Percentiles rank a stretch among this genome's conserved stretches.
These are phyloP conservation scores for Crotalus horridus DNA, from an alignment of 2,113 vertebrate species.

Conservation along the genomic window DNA sequence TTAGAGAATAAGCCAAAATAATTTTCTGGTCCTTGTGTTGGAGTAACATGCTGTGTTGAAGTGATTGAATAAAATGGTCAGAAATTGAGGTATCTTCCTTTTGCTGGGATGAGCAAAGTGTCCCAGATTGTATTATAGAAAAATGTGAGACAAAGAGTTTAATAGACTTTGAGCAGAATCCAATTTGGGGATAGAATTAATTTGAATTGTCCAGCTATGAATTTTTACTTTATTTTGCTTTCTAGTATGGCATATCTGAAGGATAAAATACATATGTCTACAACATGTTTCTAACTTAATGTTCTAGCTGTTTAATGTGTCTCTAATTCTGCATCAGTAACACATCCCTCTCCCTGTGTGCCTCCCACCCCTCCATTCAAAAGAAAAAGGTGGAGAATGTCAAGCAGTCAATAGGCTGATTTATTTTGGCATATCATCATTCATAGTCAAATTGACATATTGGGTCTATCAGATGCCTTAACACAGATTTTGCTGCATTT, in stretches of 20 bases:
- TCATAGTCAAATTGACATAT: neutral
- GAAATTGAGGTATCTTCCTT: neutral
- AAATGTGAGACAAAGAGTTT: neutral
- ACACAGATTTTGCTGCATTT: neutral
- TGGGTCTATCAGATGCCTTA: neutral
- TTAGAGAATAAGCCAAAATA: neutral
- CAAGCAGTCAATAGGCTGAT: neutral
- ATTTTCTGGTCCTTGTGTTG: neutral
- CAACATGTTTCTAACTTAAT: neutral
- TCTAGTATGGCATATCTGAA: neutral
- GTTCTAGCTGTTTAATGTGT: neutral
- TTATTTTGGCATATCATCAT: neutral
- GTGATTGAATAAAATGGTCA: neutral
- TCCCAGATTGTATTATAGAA: neutral
- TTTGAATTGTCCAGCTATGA: neutral
- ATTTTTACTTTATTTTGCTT: neutral
- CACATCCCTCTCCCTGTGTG: neutral
- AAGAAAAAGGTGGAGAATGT: neutral
- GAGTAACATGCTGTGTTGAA: neutral
- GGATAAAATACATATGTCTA: neutral
- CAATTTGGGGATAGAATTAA: neutral
- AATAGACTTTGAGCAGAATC: neutral
- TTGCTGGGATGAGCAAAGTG: neutral
- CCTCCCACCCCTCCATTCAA: too few relatives aligned
- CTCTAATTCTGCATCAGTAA: neutral